A percentile compares a stretch with the other conserved stretches of the same genome.
These are phyloP conservation scores for Chrysaora quinquecirrha DNA, from an alignment of 30 jellyfish, hydroid and myxozoan genomes.

Conservation along the genomic window DNA sequence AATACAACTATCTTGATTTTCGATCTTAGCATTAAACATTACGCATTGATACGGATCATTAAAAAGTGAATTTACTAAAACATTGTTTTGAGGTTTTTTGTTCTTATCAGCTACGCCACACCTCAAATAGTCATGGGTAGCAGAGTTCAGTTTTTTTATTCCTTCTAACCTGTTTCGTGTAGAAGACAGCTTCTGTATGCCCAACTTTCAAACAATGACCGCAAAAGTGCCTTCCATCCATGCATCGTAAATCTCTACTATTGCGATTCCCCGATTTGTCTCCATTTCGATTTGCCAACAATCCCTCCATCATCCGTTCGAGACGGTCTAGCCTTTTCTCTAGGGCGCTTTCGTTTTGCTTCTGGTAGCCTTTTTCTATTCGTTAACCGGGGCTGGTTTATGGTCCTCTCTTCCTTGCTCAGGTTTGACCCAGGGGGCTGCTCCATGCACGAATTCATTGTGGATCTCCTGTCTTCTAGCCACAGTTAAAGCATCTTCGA, in stretches of 20 bases:
- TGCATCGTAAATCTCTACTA: slow-evolving; percentile 21
- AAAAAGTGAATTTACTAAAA: background rate
- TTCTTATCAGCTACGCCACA: slow-evolving; percentile 34
- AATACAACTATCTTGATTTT: slow-evolving; percentile 18
- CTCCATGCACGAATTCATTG: background rate
- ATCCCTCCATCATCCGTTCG: too few species aligned
- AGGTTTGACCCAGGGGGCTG: too few species aligned
- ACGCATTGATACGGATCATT: slow-evolving; percentile 28
- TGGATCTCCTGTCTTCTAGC: background rate
- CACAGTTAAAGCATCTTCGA: too few species aligned
- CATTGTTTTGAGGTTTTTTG: slow-evolving; percentile 18
- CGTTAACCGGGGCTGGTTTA: too few species aligned
- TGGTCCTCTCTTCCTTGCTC: too few species aligned
- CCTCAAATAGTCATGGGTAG: slow-evolving; percentile 30
- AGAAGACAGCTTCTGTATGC: too few species aligned
- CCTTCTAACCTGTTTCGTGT: background rate
- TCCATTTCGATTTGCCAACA: background rate
- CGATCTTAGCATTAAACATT: slow-evolving; percentile 6
- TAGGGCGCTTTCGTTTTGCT: too few species aligned
- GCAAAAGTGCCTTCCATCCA: slow-evolving; percentile 37
- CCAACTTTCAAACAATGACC: too few species aligned
- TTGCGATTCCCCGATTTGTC: slow-evolving; percentile 7
- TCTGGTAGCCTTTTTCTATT: too few species aligned
- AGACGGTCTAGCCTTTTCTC: too few species aligned
- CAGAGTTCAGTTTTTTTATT: slow-evolving; percentile 26